Percentiles rank a stretch among this genome's conserved stretches.
Conservation (phyloP, 2,797 vertebrate genomes). For the Paramormyrops hopkinsi region DNA sequence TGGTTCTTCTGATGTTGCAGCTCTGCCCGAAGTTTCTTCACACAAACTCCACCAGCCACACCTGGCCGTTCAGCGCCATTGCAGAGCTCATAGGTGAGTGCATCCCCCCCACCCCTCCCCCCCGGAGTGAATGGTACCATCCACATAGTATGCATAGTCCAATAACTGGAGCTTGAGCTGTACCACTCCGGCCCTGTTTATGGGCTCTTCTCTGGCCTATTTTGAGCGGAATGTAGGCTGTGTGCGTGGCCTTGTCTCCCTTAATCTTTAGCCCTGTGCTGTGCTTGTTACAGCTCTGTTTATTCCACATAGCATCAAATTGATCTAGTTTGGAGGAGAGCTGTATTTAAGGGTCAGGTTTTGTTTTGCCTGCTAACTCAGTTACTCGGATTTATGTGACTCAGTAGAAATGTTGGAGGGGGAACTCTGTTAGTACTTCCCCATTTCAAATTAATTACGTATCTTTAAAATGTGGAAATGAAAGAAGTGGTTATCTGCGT, state of each 20-base stretch:
- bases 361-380: neutral
- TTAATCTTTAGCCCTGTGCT: neutral
- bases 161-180: neutral
- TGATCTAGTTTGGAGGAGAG: neutral
- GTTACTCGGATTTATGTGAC: neutral
- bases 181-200: neutral
- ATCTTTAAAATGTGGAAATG: neutral
- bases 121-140: neutral
- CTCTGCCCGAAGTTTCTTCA: slow-evolving; percentile 86
- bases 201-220: neutral
- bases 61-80: slow-evolving; percentile 91
- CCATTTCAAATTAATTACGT: neutral
- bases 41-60: slow-evolving; percentile 94
- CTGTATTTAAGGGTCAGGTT: neutral
- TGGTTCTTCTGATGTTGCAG: slow-evolving; percentile 51
- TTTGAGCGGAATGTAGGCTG: neutral
- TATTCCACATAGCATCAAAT: neutral
- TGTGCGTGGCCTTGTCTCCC: neutral
- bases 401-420: neutral
- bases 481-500: neutral
- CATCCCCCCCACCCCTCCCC: neutral
- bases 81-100: slow-evolving; percentile 93
- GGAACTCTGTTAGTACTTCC: neutral
- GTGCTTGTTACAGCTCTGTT: neutral
- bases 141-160: neutral